Conservation (phyloP, 2,113 vertebrate species). For the Pavo muticus region DNA sequence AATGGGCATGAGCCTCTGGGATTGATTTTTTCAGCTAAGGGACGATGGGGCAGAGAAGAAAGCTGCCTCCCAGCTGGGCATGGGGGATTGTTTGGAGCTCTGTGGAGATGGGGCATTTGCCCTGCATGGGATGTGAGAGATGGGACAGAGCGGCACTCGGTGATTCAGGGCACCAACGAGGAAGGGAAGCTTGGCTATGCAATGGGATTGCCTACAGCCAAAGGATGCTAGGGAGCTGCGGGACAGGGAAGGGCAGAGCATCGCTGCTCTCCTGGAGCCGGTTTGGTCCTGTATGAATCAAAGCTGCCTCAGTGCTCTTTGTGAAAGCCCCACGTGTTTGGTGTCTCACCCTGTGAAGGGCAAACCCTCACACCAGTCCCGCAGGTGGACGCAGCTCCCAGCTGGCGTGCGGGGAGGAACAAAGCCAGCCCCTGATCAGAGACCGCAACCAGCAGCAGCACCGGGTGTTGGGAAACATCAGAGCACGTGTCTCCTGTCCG, state of each 20-base stretch:
- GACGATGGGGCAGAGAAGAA: fast-evolving
- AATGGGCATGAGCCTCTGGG: neutral
- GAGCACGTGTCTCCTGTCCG: conserved; percentile 51
- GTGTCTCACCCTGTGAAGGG: conserved; percentile 7
- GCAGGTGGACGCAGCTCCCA: neutral
- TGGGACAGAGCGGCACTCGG: neutral
- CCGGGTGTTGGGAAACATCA: conserved; percentile 47
- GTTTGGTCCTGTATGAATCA: neutral
- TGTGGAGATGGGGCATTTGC: neutral
- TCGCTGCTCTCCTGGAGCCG: neutral
- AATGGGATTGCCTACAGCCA: conserved; percentile 21
- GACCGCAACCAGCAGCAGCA: conserved; percentile 12
- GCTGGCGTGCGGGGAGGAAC: neutral
- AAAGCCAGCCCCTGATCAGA: neutral
- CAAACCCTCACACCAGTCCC: neutral
- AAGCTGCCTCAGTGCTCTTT: neutral
- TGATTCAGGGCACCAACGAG: neutral
- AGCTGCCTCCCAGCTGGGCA: neutral
- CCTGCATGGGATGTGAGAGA: neutral
- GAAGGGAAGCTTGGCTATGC: neutral
- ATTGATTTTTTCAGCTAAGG: neutral
- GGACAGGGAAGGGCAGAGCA: conserved; percentile 11
- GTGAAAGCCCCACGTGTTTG: neutral
- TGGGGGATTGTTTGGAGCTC: fast-evolving
- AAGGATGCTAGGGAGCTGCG: neutral